phyloP scores from a whole-genome alignment of 2,797 vertebrate species.

The Diglossa cyanea region DNA sequence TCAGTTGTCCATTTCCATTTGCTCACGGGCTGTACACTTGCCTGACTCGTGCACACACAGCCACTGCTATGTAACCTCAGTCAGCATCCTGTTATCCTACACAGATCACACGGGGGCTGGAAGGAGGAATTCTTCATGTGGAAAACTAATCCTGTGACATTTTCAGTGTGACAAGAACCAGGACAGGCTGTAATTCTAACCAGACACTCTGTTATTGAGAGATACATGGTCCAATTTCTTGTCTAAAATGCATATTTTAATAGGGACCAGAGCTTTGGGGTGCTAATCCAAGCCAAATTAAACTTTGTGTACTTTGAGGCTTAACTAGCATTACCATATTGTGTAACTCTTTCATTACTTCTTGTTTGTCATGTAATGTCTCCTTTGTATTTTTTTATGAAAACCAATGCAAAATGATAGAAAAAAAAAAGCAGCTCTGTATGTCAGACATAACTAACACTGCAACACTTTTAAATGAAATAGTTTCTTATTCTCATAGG shows the following conservation, averaged over 20 bases:
- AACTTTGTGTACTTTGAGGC: background rate
- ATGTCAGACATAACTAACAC: background rate
- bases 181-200: conserved; percentile 32
- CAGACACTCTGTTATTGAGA: conserved; percentile 20
- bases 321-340: background rate
- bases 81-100: background rate
- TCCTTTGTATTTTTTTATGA: background rate
- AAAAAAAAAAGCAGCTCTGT: background rate
- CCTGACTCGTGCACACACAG: background rate
- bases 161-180: conserved; percentile 53
- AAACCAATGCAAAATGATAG: background rate
- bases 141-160: conserved; percentile 31
- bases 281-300: conserved; percentile 41
- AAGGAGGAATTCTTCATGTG: background rate
- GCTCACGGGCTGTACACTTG: background rate
- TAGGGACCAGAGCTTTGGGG: conserved; percentile 31
- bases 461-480: background rate
- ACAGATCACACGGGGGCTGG: background rate
- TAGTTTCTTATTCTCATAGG: background rate
- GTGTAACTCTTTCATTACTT: conserved; percentile 9
- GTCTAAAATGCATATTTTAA: conserved; percentile 41
- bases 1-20: background rate
- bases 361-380: background rate
- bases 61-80: background rate
- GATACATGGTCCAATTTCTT: conserved; percentile 11